Base-by-base conservation (phyloP, 1,140 invertebrate species). In the Melitaea cinxia region DNA sequence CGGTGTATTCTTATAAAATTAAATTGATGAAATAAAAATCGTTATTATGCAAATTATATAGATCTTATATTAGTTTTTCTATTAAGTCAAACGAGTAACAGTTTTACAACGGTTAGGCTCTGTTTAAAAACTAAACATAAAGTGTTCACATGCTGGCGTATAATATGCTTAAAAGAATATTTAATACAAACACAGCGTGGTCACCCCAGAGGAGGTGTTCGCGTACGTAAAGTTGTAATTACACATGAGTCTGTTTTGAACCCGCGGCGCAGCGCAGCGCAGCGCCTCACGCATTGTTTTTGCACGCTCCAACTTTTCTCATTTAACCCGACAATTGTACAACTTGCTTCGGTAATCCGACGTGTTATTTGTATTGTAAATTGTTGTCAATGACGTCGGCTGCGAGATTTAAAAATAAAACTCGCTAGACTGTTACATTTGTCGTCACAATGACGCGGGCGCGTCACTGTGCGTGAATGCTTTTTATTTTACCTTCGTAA, bases 301-400 rank as follows among this genome's bases (percentile, higher is more conserved):
- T 45, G 54, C 14, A 45, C 42, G 42, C 54, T 33, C 39, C 54
- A 57, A 57, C 54, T 57, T 57, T 57, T 57, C 54, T 57, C 54
- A 57, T 57, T 57, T 57, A 57, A 37, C 33, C 54, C 54, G 15
- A 47, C 42, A 47, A 57, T 57, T 57, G 54, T 57, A 35, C 42
- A 21, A 12, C 54, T 37, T 39, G 42, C 42, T 47, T 23, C 42
- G 42, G 54, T 57, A 57, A 57, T 57, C 47, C 21, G 57, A 26
- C 49, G 55, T 58, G 45, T 45, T 59, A 50, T 35, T 65, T 58
- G 45, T 57, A 49, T 47, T 47, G 63, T 52, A 56, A 47, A 57
- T 57, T 65, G 63, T 42, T 50, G 23, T 47, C 42, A 47, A 47
- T 47, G 54, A 57, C 15, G 39, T 37, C 54, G 54, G 21, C 21